Evolutionary conservation across 2,797 vertebrate genomes (phyloP).

Genomic region (Acanthurus lineatus): DNA sequence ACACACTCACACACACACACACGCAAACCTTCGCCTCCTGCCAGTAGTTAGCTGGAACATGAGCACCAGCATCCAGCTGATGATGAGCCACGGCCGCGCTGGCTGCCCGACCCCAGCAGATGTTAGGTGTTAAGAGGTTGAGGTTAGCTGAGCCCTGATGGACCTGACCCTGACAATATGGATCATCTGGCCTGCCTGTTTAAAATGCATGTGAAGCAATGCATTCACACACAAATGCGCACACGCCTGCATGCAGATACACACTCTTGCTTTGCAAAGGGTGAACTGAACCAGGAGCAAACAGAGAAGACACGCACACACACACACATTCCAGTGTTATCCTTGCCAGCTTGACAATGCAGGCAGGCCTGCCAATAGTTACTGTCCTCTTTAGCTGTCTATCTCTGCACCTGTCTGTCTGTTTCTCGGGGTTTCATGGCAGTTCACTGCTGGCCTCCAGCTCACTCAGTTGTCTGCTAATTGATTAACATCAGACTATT

Average conservation of each 20-base stretch:
- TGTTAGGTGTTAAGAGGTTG: slow-evolving; percentile 62
- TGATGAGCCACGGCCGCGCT: slow-evolving; percentile 48
- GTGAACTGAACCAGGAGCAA: slow-evolving; percentile 2
- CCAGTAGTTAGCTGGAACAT: slow-evolving; percentile 65
- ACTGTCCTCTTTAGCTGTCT: slow-evolving; percentile 31
- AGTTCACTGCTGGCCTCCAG: slow-evolving; percentile 57
- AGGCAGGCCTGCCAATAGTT: slow-evolving; percentile 47
- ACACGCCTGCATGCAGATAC: not conserved
- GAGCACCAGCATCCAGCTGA: slow-evolving; percentile 62
- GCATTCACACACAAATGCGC: not conserved
- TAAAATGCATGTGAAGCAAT: slow-evolving; percentile 57
- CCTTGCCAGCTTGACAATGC: slow-evolving; percentile 14
- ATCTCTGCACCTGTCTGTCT: slow-evolving; percentile 53
- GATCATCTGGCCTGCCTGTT: slow-evolving; percentile 60
- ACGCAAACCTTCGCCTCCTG: slow-evolving; percentile 36
- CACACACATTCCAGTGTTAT: not conserved
- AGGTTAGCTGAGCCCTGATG: slow-evolving; percentile 60
- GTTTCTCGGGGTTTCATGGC: slow-evolving; percentile 52
- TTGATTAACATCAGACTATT: slow-evolving; percentile 77
- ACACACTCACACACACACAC: slow-evolving; percentile 26
- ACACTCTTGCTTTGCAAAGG: slow-evolving; percentile 3
- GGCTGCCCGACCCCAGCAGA: slow-evolving; percentile 65
- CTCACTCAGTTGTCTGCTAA: slow-evolving; percentile 72
- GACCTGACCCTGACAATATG: slow-evolving; percentile 58
- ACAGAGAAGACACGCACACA: slow-evolving; percentile 9